These are phyloP conservation scores for Microtus ochrogaster DNA, from an alignment of 2,113 vertebrate genomes.

Conservation along the genomic window DNA sequence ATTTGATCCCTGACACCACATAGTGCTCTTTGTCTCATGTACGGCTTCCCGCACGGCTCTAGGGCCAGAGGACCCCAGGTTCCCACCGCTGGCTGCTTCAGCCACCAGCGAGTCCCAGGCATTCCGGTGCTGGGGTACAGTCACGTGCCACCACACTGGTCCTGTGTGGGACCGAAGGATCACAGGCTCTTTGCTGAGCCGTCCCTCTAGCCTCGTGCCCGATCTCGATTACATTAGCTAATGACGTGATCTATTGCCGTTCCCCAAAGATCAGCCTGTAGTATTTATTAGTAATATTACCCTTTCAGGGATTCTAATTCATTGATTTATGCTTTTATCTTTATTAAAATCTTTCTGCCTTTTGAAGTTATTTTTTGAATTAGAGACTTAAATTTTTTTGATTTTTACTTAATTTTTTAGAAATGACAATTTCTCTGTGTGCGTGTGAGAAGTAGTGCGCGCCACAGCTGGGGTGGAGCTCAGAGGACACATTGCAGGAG, in stretches of 20 bases:
- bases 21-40: not conserved
- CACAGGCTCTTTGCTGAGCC: not conserved
- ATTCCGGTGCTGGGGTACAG: not conserved
- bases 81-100: not conserved
- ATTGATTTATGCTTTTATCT: slow-evolving; percentile 41
- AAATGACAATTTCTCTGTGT: not conserved
- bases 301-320: slow-evolving; percentile 7
- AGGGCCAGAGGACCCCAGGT: not conserved
- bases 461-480: too few relatives aligned
- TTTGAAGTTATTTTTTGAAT: not conserved
- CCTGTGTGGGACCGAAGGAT: not conserved
- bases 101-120: not conserved
- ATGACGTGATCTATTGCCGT: not conserved
- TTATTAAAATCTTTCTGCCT: slow-evolving; percentile 34
- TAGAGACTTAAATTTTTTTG: slow-evolving; percentile 20
- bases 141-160: not conserved
- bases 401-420: not conserved
- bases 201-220: too few relatives aligned
- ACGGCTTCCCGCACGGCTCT: too few relatives aligned
- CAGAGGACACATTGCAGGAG: not conserved
- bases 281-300: slow-evolving; percentile 50
- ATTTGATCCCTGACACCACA: not conserved
- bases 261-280: slow-evolving; percentile 2
- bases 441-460: not conserved
- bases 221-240: slow-evolving; percentile 31